phyloP scores from a whole-genome alignment of 2,797 vertebrate species.

The Gadopsis marmoratus region DNA sequence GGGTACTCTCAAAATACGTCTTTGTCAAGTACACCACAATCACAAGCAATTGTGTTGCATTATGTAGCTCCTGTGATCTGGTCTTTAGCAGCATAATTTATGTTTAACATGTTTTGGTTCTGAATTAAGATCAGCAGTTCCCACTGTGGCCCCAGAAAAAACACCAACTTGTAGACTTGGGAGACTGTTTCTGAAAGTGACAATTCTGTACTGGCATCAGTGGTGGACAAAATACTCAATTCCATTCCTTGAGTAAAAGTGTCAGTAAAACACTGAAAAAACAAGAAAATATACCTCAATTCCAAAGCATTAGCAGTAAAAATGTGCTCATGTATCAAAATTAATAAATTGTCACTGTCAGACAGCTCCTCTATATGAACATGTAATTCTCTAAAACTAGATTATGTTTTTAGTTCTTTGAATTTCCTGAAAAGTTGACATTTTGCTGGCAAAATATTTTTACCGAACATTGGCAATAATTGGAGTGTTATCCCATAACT shows the following conservation, averaged over 20 bases:
- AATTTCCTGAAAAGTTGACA: neutral
- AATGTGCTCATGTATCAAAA: neutral
- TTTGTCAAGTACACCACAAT: slow-evolving; percentile 16
- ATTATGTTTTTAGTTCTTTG: neutral
- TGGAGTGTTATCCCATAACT: no score
- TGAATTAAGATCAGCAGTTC: neutral
- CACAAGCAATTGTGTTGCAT: slow-evolving; percentile 10
- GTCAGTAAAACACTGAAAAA: neutral
- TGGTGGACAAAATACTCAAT: neutral
- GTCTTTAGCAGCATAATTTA: slow-evolving; percentile 13
- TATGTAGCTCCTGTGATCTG: slow-evolving; percentile 26
- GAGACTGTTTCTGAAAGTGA: neutral
- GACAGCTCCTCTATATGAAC: neutral
- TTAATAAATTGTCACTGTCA: neutral
- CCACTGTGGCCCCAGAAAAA: neutral
- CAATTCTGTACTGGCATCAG: neutral
- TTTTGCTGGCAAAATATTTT: neutral
- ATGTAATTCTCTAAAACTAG: neutral
- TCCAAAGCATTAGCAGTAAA: neutral
- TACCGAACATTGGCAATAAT: neutral
- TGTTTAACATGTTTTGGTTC: slow-evolving; percentile 14
- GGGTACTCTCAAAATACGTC: slow-evolving; percentile 12
- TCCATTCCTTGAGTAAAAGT: neutral
- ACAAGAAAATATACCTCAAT: neutral
- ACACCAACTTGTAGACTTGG: neutral